phyloP scores from a whole-genome alignment of 2,113 vertebrate species.

The Empidonax traillii region DNA sequence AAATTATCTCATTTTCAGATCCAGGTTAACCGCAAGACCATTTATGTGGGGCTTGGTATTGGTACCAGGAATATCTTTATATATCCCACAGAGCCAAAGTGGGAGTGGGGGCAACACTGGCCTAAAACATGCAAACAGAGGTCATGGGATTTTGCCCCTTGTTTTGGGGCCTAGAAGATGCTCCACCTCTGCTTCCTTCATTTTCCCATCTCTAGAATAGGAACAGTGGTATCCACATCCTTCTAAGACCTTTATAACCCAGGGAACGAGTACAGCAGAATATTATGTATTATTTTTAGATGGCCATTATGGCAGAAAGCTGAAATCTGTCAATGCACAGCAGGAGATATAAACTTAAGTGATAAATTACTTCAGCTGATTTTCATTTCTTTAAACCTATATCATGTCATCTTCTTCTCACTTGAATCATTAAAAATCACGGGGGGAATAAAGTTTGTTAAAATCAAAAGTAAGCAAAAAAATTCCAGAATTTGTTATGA shows the following conservation, averaged over 20 bases:
- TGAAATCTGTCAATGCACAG: neutral
- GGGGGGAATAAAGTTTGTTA: neutral
- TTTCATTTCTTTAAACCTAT: neutral
- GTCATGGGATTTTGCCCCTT: neutral
- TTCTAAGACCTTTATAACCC: neutral
- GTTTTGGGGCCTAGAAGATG: neutral
- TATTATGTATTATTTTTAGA: neutral
- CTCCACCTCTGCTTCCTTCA: neutral
- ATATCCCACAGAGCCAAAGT: neutral
- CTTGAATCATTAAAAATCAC: neutral
- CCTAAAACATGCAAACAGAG: neutral
- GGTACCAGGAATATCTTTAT: neutral
- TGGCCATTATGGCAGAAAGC: neutral
- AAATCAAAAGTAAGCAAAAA: neutral
- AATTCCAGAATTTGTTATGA: neutral
- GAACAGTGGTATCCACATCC: neutral
- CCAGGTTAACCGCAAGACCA: neutral
- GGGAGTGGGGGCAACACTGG: neutral
- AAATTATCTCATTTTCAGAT: neutral
- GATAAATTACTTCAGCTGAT: neutral
- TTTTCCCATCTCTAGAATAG: neutral
- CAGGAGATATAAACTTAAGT: neutral
- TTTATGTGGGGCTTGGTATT: neutral
- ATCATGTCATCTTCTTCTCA: neutral
- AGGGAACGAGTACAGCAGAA: neutral